Percentiles rank a stretch among this genome's conserved stretches.
Conservation (phyloP, 2,888 invertebrate genomes). For the Ptychoptera albimana region DNA sequence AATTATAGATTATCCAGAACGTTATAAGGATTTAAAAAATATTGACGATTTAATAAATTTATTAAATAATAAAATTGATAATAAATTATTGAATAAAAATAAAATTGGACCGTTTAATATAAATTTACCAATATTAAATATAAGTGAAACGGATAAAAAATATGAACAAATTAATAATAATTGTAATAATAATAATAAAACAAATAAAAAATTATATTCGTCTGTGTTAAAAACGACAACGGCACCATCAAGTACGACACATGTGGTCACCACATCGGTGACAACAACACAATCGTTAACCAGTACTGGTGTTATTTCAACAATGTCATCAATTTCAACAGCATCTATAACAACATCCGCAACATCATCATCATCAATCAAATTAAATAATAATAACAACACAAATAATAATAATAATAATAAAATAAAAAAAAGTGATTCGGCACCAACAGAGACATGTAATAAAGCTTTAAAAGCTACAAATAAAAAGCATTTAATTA, state of each 20-base stretch:
- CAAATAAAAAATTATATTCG: slow-evolving; percentile 1
- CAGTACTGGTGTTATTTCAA: no score
- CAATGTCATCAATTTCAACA: no score
- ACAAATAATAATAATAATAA: no score
- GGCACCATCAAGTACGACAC: neutral
- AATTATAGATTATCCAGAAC: neutral
- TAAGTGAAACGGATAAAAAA: neutral
- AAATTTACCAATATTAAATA: neutral
- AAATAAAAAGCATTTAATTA: no score
- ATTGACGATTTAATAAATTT: neutral
- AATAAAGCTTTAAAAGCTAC: no score
- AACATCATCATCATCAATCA: no score
- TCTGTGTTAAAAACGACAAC: neutral
- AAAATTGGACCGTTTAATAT: neutral
- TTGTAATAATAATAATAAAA: neutral
- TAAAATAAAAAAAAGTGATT: no score
- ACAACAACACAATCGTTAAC: neutral
- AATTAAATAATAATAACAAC: no score
- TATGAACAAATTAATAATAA: neutral
- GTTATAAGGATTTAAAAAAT: neutral
- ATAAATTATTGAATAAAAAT: neutral
- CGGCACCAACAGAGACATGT: no score
- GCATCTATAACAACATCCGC: no score
- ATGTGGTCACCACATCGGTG: neutral
- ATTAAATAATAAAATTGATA: neutral